A percentile compares a stretch with the other conserved stretches of the same genome.
phyloP scores from a whole-genome alignment of 2,888 invertebrate genomes.

The Eurois occulta region DNA sequence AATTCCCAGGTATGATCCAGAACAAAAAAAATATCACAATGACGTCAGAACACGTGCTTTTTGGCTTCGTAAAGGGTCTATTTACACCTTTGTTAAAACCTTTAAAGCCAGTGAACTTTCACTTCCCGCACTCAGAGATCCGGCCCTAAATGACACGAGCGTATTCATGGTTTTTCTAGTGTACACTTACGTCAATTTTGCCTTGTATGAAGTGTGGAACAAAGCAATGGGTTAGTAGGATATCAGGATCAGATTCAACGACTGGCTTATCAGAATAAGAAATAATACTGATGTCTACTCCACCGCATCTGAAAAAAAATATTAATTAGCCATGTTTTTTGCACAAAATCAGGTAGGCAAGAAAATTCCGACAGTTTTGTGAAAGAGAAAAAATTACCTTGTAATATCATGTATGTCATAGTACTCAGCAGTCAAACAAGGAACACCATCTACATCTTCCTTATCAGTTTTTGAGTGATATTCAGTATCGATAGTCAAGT shows the following conservation, averaged over 20 bases:
- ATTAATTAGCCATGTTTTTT: background rate
- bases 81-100: too few species aligned
- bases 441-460: slow-evolving; percentile 23
- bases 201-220: slow-evolving; percentile 43
- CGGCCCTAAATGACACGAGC: background rate
- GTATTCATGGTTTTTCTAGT: background rate
- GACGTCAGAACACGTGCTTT: too few species aligned
- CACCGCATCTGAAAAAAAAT: slow-evolving; percentile 46
- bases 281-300: slow-evolving; percentile 25
- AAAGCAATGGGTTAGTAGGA: slow-evolving; percentile 36
- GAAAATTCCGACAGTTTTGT: background rate
- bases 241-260: slow-evolving; percentile 40
- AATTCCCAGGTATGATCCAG: too few species aligned
- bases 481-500: slow-evolving; percentile 13
- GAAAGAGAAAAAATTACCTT: slow-evolving; percentile 26
- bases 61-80: too few species aligned
- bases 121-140: background rate
- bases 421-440: slow-evolving; percentile 36
- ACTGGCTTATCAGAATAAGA: slow-evolving; percentile 23
- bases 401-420: slow-evolving; percentile 17
- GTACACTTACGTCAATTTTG: slow-evolving; percentile 36
- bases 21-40: too few species aligned
- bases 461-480: background rate
- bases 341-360: background rate
- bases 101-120: background rate